A percentile compares a stretch with the other conserved stretches of the same genome.
phyloP scores from a whole-genome alignment of 1,140 invertebrate genomes.

The Achroia grisella region DNA sequence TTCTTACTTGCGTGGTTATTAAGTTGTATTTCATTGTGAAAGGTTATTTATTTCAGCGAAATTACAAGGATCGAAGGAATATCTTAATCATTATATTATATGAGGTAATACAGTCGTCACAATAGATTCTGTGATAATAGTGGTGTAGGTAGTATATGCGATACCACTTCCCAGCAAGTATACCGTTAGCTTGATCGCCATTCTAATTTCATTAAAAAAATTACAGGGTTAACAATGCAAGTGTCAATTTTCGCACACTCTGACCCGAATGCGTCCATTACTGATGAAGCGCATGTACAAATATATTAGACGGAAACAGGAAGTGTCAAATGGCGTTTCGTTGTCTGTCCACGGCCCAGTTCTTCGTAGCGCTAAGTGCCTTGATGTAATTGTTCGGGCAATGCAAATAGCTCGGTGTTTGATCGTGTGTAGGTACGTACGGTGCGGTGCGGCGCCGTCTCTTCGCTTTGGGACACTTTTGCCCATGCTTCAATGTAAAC shows the following conservation, averaged over 20 bases:
- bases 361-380: slow-evolving; percentile 55
- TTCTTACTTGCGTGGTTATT: too few species aligned
- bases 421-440: slow-evolving; percentile 12
- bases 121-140: too few species aligned
- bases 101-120: too few species aligned
- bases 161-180: too few species aligned
- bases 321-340: slow-evolving; percentile 69
- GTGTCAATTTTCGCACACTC: slow-evolving; percentile 26
- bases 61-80: too few species aligned
- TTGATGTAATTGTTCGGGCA: slow-evolving; percentile 59
- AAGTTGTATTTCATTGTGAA: too few species aligned
- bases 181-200: too few species aligned
- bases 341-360: slow-evolving; percentile 59
- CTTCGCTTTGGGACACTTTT: slow-evolving; percentile 5
- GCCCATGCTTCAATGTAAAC: slow-evolving; percentile 26
- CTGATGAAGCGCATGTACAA: slow-evolving; percentile 39
- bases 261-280: slow-evolving; percentile 38
- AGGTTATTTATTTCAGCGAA: too few species aligned
- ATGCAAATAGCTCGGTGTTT: slow-evolving; percentile 61
- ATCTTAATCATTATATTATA: too few species aligned
- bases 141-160: too few species aligned
- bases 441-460: too few species aligned
- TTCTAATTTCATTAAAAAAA: too few species aligned
- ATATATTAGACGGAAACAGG: slow-evolving; percentile 61
- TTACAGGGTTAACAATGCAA: neutral